Evolutionary conservation across 37 sponge, comb jelly and placozoan genomes (phyloP).

Genomic region (Halisarca cf. caerulea): DNA sequence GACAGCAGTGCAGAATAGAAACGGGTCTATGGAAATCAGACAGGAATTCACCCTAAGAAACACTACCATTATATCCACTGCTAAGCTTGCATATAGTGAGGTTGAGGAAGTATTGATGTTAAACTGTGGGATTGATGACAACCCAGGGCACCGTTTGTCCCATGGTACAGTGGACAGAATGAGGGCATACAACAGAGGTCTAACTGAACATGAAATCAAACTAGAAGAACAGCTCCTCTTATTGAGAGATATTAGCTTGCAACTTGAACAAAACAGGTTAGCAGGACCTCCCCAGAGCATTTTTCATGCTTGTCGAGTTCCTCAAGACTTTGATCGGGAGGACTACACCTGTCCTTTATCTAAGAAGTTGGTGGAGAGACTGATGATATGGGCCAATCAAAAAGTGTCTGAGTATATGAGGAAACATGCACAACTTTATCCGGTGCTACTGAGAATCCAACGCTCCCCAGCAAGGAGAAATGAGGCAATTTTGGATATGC

Average conservation of each 20-base stretch:
- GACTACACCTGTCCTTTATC: constrained; percentile 36
- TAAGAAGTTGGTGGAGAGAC: constrained; percentile 52
- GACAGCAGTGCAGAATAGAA: not conserved
- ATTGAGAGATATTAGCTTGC: constrained; percentile 37
- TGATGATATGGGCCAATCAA: constrained; percentile 78
- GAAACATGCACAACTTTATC: not conserved
- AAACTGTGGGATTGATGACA: not conserved
- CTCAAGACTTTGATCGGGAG: constrained; percentile 24
- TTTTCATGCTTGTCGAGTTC: constrained; percentile 16
- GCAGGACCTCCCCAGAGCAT: not conserved
- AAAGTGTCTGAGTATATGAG: constrained; percentile 32
- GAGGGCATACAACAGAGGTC: not conserved
- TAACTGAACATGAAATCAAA: not conserved
- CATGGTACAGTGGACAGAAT: no score
- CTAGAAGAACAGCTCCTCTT: constrained; percentile 25
- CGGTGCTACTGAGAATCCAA: constrained; percentile 49
- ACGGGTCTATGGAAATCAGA: not conserved
- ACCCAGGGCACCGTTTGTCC: no score
- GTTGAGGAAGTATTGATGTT: constrained; percentile 41
- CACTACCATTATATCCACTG: constrained; percentile 37
- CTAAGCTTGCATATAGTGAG: constrained; percentile 39
- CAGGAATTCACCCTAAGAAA: not conserved
- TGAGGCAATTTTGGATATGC: not conserved
- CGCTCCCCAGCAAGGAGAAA: constrained; percentile 28
- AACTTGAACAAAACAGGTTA: constrained; percentile 26